These are phyloP conservation scores for Lapara coniferarum DNA, from an alignment of 2,888 invertebrate species.

Conservation along the genomic window DNA sequence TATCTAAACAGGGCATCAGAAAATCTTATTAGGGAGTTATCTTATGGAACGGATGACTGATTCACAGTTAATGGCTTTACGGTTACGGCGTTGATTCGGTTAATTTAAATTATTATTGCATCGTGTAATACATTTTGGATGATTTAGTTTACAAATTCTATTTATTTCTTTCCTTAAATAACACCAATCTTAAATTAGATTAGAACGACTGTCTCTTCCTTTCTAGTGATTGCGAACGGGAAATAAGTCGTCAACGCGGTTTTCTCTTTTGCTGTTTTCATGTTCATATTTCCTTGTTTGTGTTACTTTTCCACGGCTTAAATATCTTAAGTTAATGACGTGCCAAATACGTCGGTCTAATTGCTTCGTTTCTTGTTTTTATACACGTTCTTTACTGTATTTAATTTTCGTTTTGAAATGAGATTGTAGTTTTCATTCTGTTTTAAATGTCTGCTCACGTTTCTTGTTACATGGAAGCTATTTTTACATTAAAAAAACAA, in stretches of 20 bases:
- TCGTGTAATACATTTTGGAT: not conserved
- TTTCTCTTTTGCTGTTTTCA: slow-evolving; percentile 18
- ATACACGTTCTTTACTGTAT: not conserved
- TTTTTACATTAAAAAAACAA: too few species aligned
- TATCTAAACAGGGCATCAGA: slow-evolving; percentile 45
- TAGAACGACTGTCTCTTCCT: slow-evolving; percentile 17
- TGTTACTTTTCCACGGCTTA: slow-evolving; percentile 10
- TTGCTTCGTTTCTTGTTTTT: slow-evolving; percentile 6
- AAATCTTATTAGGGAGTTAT: slow-evolving; percentile 43
- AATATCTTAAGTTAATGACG: not conserved
- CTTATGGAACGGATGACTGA: slow-evolving; percentile 52
- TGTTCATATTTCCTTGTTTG: slow-evolving; percentile 7
- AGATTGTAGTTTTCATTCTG: slow-evolving; percentile 11
- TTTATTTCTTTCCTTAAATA: slow-evolving; percentile 2
- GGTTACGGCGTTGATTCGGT: not conserved
- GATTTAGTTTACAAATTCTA: not conserved
- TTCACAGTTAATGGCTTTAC: slow-evolving; percentile 46
- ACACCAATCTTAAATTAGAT: slow-evolving; percentile 3
- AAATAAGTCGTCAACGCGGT: slow-evolving; percentile 14
- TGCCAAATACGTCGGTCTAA: not conserved
- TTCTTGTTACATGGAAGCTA: not conserved
- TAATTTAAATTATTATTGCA: slow-evolving; percentile 8
- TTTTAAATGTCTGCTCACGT: not conserved
- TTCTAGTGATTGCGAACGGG: slow-evolving; percentile 12
- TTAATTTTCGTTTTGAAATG: slow-evolving; percentile 3